These are phyloP conservation scores for Syritta pipiens DNA, from an alignment of 2,888 invertebrate genomes.

Conservation along the genomic window DNA sequence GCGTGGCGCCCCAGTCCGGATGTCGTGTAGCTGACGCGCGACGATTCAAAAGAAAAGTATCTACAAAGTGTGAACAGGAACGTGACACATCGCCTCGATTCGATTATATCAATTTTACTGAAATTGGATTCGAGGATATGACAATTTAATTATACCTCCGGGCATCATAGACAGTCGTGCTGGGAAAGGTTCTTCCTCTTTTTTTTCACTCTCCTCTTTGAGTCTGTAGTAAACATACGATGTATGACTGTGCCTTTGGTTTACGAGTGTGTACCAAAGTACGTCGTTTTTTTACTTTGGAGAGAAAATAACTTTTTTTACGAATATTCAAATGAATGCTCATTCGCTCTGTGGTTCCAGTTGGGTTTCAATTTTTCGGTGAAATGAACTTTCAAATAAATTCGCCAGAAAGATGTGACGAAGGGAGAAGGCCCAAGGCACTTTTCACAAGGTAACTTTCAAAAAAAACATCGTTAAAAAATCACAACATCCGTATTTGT, in stretches of 20 bases:
- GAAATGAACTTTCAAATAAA: slow-evolving; percentile 3
- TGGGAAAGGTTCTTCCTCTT: background rate
- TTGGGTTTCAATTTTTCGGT: no score
- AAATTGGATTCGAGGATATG: slow-evolving; percentile 63
- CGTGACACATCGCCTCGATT: slow-evolving; percentile 62
- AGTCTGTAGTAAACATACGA: no score
- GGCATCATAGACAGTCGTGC: slow-evolving; percentile 15
- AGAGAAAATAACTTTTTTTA: no score
- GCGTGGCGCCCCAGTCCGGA: no score
- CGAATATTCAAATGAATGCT: no score
- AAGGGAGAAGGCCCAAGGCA: slow-evolving; percentile 16
- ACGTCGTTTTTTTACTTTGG: no score
- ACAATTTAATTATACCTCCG: slow-evolving; percentile 61
- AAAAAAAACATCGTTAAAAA: slow-evolving; percentile 5
- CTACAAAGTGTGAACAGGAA: slow-evolving; percentile 53
- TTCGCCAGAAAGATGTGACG: slow-evolving; percentile 19
- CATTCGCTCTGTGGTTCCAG: no score
- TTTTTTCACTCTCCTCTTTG: background rate
- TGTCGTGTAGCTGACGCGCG: background rate
- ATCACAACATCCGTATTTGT: slow-evolving; percentile 20
- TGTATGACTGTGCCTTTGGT: no score
- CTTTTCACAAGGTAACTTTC: slow-evolving; percentile 28
- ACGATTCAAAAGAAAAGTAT: slow-evolving; percentile 1
- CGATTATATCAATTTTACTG: slow-evolving; percentile 65
- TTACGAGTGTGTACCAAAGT: no score